Evolutionary conservation across 2,113 vertebrate species (phyloP).

Genomic region (Istiophorus platypterus): DNA sequence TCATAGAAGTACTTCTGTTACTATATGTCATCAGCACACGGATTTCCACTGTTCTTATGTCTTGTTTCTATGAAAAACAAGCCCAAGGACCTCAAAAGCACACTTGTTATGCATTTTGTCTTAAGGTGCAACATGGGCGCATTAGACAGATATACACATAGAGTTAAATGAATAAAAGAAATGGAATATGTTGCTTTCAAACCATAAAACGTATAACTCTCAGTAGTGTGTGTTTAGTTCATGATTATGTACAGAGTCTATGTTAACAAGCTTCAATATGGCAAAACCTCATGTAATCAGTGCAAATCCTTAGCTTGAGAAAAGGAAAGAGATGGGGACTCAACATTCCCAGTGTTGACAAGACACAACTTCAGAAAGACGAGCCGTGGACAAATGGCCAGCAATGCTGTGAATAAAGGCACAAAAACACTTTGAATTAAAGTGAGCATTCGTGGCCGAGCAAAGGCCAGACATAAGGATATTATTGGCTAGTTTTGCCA

Average conservation of each 20-base stretch:
- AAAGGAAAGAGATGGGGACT: background rate
- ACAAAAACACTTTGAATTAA: conserved; percentile 23
- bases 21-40: background rate
- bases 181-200: background rate
- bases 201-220: background rate
- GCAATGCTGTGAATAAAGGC: conserved; percentile 20
- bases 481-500: conserved; percentile 36
- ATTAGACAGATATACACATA: background rate
- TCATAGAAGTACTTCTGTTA: conserved; percentile 15
- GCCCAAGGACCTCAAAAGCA: background rate
- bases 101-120: background rate
- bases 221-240: background rate
- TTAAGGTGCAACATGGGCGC: background rate
- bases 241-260: background rate
- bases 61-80: background rate
- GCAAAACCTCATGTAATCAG: conserved; percentile 9
- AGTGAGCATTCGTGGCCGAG: conserved; percentile 28
- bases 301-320: conserved; percentile 4
- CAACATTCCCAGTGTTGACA: conserved; percentile 7
- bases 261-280: background rate
- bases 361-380: conserved; percentile 27
- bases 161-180: background rate
- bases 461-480: conserved; percentile 46
- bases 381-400: conserved; percentile 12
- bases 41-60: background rate